Evolutionary conservation across 2,888 invertebrate species (phyloP).

Genomic region (Drosophila subquinaria): DNA sequence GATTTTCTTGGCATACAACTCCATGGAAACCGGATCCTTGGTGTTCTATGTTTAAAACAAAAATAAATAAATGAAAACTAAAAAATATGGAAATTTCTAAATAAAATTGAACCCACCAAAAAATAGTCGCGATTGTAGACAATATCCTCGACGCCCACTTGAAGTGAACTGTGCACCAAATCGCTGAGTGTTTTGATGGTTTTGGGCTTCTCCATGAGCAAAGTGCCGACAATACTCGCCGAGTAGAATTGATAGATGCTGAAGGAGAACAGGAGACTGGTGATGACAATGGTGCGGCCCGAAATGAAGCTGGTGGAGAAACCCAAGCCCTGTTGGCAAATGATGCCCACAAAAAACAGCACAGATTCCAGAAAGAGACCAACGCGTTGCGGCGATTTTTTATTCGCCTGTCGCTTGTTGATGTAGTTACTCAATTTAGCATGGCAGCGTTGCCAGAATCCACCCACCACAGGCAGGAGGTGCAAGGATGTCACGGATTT

Average conservation of each 20-base stretch:
- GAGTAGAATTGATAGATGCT: slow-evolving; percentile 90
- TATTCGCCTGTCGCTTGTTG: slow-evolving; percentile 31
- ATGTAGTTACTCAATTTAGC: slow-evolving; percentile 51
- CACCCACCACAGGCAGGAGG: slow-evolving; percentile 29
- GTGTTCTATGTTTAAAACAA: slow-evolving; percentile 86
- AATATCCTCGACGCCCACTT: slow-evolving; percentile 88
- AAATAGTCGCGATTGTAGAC: slow-evolving; percentile 89
- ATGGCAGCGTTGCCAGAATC: slow-evolving; percentile 51
- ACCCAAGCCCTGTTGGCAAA: slow-evolving; percentile 86
- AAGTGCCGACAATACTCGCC: slow-evolving; percentile 89
- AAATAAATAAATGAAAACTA: background rate
- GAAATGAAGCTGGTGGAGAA: slow-evolving; percentile 85
- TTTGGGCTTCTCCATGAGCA: slow-evolving; percentile 88
- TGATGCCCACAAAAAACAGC: slow-evolving; percentile 85
- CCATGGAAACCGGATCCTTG: slow-evolving; percentile 87
- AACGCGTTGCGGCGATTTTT: slow-evolving; percentile 51
- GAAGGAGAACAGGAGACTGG: slow-evolving; percentile 87
- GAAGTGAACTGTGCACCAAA: slow-evolving; percentile 87
- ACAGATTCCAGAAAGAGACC: slow-evolving; percentile 82
- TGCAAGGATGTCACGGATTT: slow-evolving; percentile 24
- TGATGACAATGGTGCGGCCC: slow-evolving; percentile 87
- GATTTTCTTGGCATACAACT: slow-evolving; percentile 88
- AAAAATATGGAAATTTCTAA: no score
- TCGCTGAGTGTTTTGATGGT: slow-evolving; percentile 88
- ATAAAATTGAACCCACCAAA: slow-evolving; percentile 85